These are phyloP conservation scores for Pelvicachromis taeniatus DNA, from an alignment of 2,113 vertebrate species.

Conservation along the genomic window DNA sequence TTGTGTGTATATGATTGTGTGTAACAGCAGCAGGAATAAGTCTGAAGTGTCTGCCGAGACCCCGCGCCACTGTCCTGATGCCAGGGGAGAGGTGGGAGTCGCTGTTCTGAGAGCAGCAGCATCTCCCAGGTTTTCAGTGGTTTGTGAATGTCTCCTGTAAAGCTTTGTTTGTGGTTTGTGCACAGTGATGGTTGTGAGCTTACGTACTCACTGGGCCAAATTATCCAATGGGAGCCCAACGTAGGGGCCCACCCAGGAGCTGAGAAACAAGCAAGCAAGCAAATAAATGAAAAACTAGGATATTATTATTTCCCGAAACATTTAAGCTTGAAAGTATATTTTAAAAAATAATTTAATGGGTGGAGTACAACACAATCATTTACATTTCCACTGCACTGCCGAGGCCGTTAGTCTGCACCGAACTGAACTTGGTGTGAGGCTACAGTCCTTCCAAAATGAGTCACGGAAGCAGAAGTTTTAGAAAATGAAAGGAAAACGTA, in stretches of 20 bases:
- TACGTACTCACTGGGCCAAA: neutral
- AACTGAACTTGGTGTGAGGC: neutral
- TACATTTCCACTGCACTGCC: neutral
- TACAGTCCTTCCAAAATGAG: neutral
- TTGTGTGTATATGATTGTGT: neutral
- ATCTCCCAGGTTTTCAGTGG: neutral
- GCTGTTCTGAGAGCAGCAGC: neutral
- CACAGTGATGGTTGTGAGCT: rapidly evolving
- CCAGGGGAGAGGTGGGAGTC: neutral
- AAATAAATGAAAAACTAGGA: neutral
- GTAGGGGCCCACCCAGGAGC: neutral
- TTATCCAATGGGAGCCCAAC: neutral
- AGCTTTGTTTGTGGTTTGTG: neutral
- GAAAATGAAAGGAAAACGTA: neutral
- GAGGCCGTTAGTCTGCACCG: rapidly evolving
- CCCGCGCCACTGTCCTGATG: neutral
- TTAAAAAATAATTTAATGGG: too few relatives aligned
- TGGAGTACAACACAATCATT: neutral
- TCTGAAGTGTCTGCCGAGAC: neutral
- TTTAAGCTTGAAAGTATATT: neutral
- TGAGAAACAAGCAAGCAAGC: neutral
- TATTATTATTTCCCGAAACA: neutral
- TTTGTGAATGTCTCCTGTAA: neutral
- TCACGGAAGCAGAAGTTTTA: neutral
- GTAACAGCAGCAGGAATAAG: neutral